Percentiles rank a stretch among this genome's conserved stretches.
These are phyloP conservation scores for Drosophila orena DNA, from an alignment of 1,140 invertebrate species.

Conservation along the genomic window DNA sequence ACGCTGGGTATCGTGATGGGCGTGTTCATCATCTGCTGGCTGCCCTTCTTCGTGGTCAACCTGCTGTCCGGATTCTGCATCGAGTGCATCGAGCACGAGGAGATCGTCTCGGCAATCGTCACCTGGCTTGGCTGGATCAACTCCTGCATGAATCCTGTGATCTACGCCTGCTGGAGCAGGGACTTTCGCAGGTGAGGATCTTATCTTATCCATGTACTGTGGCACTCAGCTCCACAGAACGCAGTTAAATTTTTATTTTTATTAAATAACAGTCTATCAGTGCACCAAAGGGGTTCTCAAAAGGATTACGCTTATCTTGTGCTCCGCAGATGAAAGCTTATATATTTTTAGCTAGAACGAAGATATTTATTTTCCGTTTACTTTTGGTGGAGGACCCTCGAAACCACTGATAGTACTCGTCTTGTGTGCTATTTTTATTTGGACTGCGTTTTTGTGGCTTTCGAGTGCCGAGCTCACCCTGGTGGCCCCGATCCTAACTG, in stretches of 20 bases:
- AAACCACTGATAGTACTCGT: not conserved
- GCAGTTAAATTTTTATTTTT: not conserved
- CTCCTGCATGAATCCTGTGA: slow-evolving; percentile 98
- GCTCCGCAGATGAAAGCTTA: not conserved
- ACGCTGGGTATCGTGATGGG: slow-evolving; percentile 98
- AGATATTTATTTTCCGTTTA: slow-evolving; percentile 3
- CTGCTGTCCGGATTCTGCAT: slow-evolving; percentile 95
- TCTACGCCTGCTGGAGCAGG: slow-evolving; percentile 98
- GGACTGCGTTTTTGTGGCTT: slow-evolving; percentile 23
- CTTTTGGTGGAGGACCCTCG: not conserved
- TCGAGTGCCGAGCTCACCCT: not conserved
- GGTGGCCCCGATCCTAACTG: slow-evolving; percentile 54
- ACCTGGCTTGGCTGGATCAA: slow-evolving; percentile 99
- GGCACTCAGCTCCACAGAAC: not conserved
- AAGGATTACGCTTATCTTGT: no score
- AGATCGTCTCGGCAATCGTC: slow-evolving; percentile 95
- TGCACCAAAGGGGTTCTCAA: no score
- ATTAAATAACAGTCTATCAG: no score
- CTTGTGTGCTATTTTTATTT: not conserved
- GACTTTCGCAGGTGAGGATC: slow-evolving; percentile 95
- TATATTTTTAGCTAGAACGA: not conserved
- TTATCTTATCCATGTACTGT: no score
- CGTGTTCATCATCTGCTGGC: slow-evolving; percentile 99
- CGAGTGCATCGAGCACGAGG: slow-evolving; percentile 94
- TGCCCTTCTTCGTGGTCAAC: slow-evolving; percentile 99